Evolutionary conservation across 2,113 vertebrate genomes (phyloP).

Genomic region (Phaethon lepturus): DNA sequence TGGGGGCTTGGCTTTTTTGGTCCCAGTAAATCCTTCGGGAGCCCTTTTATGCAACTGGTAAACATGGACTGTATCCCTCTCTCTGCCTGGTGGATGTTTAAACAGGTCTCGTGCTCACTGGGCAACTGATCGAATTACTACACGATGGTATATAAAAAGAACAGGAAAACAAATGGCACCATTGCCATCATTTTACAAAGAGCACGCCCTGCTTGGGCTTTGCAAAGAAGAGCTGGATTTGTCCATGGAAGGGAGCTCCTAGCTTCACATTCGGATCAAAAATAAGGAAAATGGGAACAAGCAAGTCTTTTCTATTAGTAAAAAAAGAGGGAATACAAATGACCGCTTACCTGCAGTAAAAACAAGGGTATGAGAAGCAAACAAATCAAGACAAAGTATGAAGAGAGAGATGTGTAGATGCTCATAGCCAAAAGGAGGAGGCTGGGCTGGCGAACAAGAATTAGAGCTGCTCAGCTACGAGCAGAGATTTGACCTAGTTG

Average conservation of each 20-base stretch:
- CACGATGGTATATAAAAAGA: neutral
- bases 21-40: neutral
- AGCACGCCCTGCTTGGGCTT: neutral
- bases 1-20: neutral
- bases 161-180: neutral
- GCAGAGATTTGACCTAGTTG: conserved; percentile 50
- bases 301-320: neutral
- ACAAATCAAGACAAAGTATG: neutral
- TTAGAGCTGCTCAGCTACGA: neutral
- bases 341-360: neutral
- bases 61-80: neutral
- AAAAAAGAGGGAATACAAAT: neutral
- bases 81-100: neutral
- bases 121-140: neutral
- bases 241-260: neutral
- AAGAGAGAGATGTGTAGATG: neutral
- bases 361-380: neutral
- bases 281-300: neutral
- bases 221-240: neutral
- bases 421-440: neutral
- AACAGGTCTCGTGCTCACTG: neutral
- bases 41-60: neutral
- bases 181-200: neutral
- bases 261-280: neutral
- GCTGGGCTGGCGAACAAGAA: neutral